Evolutionary conservation across 2,888 invertebrate species (phyloP), one percentile per base, ranked within the genome.

Genomic region (Xylophagus ater): DNA sequence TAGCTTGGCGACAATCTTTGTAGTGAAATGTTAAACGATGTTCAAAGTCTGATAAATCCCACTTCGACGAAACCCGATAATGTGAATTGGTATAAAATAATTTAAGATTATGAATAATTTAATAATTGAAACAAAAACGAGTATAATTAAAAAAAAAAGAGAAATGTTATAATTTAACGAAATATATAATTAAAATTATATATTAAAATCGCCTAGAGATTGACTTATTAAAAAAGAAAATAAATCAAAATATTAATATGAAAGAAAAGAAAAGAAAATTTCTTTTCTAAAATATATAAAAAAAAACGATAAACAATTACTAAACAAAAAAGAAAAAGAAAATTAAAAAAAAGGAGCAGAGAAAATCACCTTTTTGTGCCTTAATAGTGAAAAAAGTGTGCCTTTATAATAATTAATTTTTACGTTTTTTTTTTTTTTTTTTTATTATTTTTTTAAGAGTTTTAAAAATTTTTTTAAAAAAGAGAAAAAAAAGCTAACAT

Each of bases 1-100:
- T 71, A 82, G 81, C 69, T 88, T 59, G 79, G 81, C 58, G 88
- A 88, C 66, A 81, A 81, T 59, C 82, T 89, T 63, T 79, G 84
- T 59, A 83, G 73, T 66, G 86, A 85, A 63, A 84, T 88, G 61
- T 72, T 89, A 60, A 87, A 87, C 56, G 84, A 82, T 66, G 88
- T 90, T 59, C 86, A 89, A 68, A 86, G 83, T 52, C 73, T 92
- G 58, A 86, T 90, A 60, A 86, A 84, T 69, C 81, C 89, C 51
- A 78, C 84, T 57, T 78, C 81, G 57, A 82, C 78, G 66, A 88
- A 87, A 72, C 77, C 85, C 50, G 62, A 62, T 48, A 60, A 60
- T 50, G 58, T 60, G 57, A 59, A 62, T 54, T 62, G 62, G 62
- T 62, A 62, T 58, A 62, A 62, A 56, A 59, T 62, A n/a, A n/a